Conservation (phyloP, 2,888 invertebrate species). For the Limenitis camilla region DNA sequence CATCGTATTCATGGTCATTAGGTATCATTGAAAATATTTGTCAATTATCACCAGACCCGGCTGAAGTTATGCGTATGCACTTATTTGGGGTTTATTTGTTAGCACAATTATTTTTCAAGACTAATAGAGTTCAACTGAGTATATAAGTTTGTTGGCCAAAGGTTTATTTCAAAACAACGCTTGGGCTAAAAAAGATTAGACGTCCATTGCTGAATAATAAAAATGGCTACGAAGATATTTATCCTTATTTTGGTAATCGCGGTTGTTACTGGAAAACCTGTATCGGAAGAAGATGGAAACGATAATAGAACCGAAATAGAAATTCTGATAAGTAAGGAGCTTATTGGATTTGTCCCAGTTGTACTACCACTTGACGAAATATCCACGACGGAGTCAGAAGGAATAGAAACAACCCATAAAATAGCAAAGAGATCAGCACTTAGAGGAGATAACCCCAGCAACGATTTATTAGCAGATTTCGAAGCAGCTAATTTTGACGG, state of each 20-base stretch:
- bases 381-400: constrained; percentile 30
- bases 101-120: constrained; percentile 44
- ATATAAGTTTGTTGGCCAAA: constrained; percentile 48
- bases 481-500: constrained; percentile 48
- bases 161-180: constrained; percentile 28
- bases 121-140: constrained; percentile 26
- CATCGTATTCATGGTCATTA: constrained; percentile 57
- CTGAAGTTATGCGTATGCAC: constrained; percentile 37
- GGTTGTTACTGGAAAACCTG: constrained; percentile 37
- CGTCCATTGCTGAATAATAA: background rate
- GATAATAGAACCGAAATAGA: constrained; percentile 37
- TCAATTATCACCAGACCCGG: constrained; percentile 41
- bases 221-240: constrained; percentile 19
- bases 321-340: constrained; percentile 38
- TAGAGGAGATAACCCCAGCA: constrained; percentile 50
- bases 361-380: constrained; percentile 34
- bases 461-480: constrained; percentile 52
- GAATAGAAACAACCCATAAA: constrained; percentile 38
- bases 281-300: constrained; percentile 33
- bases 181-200: constrained; percentile 3
- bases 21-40: constrained; percentile 59
- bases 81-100: constrained; percentile 56
- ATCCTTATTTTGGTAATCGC: constrained; percentile 34
- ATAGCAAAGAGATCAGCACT: constrained; percentile 52
- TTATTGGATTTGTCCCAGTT: constrained; percentile 49